Evolutionary conservation across 2,888 invertebrate genomes (phyloP).

Genomic region (Trichopria drosophilae): DNA sequence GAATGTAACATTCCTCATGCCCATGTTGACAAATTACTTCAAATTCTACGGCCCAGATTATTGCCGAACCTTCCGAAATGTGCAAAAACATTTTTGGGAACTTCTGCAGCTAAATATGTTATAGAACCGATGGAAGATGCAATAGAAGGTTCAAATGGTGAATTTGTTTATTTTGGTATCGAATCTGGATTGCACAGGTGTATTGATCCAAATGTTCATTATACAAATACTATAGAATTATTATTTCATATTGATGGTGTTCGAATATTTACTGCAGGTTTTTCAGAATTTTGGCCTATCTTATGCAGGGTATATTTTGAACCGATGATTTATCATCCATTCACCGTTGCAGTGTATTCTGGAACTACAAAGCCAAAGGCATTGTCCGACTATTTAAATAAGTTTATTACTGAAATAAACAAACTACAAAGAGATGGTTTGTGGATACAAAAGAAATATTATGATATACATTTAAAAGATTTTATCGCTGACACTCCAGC

Average conservation of each 20-base stretch:
- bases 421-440: neutral
- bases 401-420: neutral
- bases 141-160: no score
- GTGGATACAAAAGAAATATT: neutral
- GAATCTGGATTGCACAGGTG: no score
- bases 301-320: constrained; percentile 1
- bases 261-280: neutral
- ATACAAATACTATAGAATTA: neutral
- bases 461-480: neutral
- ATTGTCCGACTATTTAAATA: neutral
- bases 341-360: neutral
- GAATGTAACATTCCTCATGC: no score
- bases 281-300: constrained; percentile 6
- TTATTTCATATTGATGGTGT: constrained; percentile 8
- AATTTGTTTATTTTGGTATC: no score
- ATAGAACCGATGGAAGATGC: no score
- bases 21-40: no score
- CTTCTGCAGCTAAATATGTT: no score
- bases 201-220: no score
- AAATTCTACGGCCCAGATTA: no score
- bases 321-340: neutral
- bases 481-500: no score
- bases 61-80: no score
- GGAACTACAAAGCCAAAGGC: neutral
- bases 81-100: no score